Evolutionary conservation across 2,797 vertebrate species (phyloP).

Genomic region (Squalus acanthias): DNA sequence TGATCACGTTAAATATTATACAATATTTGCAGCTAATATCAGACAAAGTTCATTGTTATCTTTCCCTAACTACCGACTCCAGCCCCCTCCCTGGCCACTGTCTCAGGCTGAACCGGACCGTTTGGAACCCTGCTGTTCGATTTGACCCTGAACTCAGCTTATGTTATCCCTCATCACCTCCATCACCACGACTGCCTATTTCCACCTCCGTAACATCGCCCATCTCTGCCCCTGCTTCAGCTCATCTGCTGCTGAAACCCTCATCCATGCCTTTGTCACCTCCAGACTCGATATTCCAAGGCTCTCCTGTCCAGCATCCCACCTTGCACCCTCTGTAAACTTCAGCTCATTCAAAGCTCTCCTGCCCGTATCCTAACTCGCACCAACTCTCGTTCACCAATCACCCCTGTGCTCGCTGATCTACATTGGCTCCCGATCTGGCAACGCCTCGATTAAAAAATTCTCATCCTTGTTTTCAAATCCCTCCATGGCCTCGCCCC

Average conservation of each 20-base stretch:
- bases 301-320: not conserved
- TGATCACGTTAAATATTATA: not conserved
- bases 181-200: not conserved
- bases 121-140: not conserved
- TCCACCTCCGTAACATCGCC: not conserved
- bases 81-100: not conserved
- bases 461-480: not conserved
- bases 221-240: not conserved
- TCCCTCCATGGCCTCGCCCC: not conserved
- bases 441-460: not conserved
- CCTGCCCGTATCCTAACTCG: not conserved
- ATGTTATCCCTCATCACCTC: not conserved
- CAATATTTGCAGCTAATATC: not conserved
- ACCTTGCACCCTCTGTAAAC: not conserved
- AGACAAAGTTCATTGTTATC: not conserved
- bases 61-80: not conserved
- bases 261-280: too few species aligned
- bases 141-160: not conserved
- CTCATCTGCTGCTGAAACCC: not conserved
- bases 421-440: not conserved
- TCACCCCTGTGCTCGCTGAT: not conserved
- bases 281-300: not conserved
- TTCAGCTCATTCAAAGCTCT: not conserved
- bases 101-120: not conserved
- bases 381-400: not conserved